Evolutionary conservation across 2,113 vertebrate genomes (phyloP).

Genomic region (Scatophagus argus): DNA sequence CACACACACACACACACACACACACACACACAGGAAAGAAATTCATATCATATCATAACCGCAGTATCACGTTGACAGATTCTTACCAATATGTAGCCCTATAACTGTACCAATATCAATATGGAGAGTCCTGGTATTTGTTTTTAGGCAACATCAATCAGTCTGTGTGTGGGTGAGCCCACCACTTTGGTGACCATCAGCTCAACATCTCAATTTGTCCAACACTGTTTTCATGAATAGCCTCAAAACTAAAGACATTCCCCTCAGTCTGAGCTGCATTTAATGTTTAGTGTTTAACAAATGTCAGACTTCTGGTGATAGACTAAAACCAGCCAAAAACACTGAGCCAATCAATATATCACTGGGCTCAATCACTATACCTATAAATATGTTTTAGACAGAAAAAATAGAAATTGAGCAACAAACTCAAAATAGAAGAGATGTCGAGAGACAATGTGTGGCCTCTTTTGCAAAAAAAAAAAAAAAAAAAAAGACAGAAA

Average conservation of each 20-base stretch:
- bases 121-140: no score
- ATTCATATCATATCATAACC: no score
- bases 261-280: neutral
- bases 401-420: neutral
- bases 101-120: no score
- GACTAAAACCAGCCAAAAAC: neutral
- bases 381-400: neutral
- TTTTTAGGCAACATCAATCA: no score
- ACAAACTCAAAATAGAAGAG: conserved; percentile 18
- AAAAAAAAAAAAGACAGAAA: conserved; percentile 17
- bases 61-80: no score
- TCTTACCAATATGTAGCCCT: no score
- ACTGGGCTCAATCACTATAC: no score
- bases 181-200: no score
- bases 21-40: no score
- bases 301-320: neutral
- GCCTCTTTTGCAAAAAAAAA: conserved; percentile 9
- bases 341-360: neutral
- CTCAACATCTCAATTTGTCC: neutral
- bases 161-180: no score
- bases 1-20: no score
- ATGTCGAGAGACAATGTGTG: conserved; percentile 26
- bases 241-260: neutral
- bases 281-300: neutral
- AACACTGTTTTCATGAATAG: neutral